Conservation (phyloP, 2,113 vertebrate species). For the Ardeotis arabs region DNA sequence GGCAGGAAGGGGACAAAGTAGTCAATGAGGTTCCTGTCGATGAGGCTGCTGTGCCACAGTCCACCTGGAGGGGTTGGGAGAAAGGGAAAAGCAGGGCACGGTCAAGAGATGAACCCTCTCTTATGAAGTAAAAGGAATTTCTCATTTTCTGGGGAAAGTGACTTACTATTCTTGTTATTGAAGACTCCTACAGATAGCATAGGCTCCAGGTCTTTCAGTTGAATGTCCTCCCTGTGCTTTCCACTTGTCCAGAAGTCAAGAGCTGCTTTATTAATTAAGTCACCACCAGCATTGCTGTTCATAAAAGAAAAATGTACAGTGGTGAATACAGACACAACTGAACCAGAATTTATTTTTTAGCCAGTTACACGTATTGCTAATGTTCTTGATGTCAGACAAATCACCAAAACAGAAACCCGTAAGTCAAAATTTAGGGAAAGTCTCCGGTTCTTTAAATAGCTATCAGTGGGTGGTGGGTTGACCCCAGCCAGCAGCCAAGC, state of each 20-base stretch:
- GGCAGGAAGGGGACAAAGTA: constrained; percentile 95
- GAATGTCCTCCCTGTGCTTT: constrained; percentile 82
- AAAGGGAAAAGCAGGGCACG: neutral
- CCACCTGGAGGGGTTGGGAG: constrained; percentile 77
- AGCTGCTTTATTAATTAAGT: constrained; percentile 82
- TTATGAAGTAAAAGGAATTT: neutral
- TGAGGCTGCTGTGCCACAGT: constrained; percentile 90
- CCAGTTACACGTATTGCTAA: neutral
- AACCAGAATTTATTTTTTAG: neutral
- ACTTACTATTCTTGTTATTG: constrained; percentile 93
- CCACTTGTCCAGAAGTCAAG: constrained; percentile 88
- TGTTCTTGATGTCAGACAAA: neutral
- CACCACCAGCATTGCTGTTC: constrained; percentile 88
- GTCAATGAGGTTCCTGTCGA: constrained; percentile 92
- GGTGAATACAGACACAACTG: neutral
- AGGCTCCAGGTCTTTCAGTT: constrained; percentile 85
- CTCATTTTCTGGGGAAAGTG: neutral
- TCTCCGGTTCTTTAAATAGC: neutral
- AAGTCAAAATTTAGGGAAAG: neutral
- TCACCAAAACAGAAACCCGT: neutral
- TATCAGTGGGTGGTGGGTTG: neutral
- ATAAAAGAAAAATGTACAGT: neutral
- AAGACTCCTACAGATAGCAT: constrained; percentile 84
- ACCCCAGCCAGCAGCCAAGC: neutral
- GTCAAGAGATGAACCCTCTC: neutral